Conservation (phyloP, 2,797 vertebrate species). For the Carapus acus region DNA sequence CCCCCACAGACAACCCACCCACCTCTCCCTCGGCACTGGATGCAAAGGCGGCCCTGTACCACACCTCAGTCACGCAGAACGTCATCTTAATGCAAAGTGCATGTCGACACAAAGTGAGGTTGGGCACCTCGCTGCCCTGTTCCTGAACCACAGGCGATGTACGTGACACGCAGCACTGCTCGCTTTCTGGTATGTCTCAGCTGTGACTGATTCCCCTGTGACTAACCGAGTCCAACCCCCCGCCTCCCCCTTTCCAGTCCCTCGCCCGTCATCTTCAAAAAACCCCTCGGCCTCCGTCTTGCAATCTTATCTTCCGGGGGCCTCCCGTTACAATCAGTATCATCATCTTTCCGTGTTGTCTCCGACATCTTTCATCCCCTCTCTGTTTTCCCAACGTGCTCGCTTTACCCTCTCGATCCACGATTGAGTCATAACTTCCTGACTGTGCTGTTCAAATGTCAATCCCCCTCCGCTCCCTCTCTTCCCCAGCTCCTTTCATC, state of each 20-base stretch:
- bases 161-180: slow-evolving; percentile 14
- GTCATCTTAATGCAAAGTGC: neutral
- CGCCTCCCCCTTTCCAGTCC: too few species aligned
- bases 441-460: slow-evolving; percentile 68
- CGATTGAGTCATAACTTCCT: slow-evolving; percentile 75
- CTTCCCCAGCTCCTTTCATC: slow-evolving; percentile 45
- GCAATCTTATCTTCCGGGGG: slow-evolving; percentile 36
- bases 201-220: slow-evolving; percentile 20
- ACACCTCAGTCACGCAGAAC: slow-evolving; percentile 14
- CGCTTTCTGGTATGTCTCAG: slow-evolving; percentile 35
- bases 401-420: slow-evolving; percentile 46
- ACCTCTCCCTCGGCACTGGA: slow-evolving; percentile 43
- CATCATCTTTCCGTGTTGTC: slow-evolving; percentile 16
- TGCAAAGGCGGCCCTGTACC: slow-evolving; percentile 23
- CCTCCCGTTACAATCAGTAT: slow-evolving; percentile 25
- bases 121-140: slow-evolving; percentile 2
- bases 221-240: too few species aligned
- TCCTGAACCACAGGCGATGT: slow-evolving; percentile 5
- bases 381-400: slow-evolving; percentile 18
- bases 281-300: slow-evolving; percentile 27
- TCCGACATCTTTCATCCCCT: slow-evolving; percentile 25
- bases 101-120: neutral
- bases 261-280: slow-evolving; percentile 19
- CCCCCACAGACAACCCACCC: too few species aligned
- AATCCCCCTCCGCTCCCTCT: slow-evolving; percentile 35